Evolutionary conservation across 2,797 vertebrate genomes (phyloP).

Genomic region (Semotilus atromaculatus): DNA sequence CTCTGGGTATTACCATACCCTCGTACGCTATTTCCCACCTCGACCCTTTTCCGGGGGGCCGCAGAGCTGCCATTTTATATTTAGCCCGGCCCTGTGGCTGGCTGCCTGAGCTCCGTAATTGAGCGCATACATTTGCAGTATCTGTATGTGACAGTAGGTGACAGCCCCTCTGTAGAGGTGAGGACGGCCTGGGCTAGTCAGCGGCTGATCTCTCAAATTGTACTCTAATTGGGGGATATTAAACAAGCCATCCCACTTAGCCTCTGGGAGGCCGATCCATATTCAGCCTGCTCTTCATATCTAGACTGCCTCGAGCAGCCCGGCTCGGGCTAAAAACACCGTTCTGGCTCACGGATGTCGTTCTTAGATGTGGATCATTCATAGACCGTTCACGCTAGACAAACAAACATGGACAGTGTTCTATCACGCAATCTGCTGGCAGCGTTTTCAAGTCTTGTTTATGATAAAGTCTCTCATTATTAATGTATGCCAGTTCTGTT

Average conservation of each 20-base stretch:
- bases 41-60: conserved; percentile 49
- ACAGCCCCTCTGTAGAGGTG: conserved; percentile 66
- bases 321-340: conserved; percentile 36
- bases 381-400: conserved; percentile 8
- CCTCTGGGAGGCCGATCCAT: conserved; percentile 78
- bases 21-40: conserved; percentile 52
- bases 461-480: conserved; percentile 57
- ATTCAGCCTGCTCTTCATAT: conserved; percentile 73
- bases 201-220: conserved; percentile 72
- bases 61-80: conserved; percentile 65
- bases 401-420: conserved; percentile 17
- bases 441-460: conserved; percentile 42
- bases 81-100: conserved; percentile 51
- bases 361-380: conserved; percentile 27
- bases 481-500: conserved; percentile 55
- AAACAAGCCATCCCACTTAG: conserved; percentile 77
- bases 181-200: conserved; percentile 68
- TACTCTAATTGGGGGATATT: conserved; percentile 80
- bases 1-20: conserved; percentile 59
- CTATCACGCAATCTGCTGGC: conserved; percentile 15
- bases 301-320: conserved; percentile 58
- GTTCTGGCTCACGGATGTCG: neutral
- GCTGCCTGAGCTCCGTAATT: conserved; percentile 59
- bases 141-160: conserved; percentile 67
- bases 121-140: conserved; percentile 61